Conservation (phyloP, 2,113 vertebrate species). For the Lanius ludovicianus region DNA sequence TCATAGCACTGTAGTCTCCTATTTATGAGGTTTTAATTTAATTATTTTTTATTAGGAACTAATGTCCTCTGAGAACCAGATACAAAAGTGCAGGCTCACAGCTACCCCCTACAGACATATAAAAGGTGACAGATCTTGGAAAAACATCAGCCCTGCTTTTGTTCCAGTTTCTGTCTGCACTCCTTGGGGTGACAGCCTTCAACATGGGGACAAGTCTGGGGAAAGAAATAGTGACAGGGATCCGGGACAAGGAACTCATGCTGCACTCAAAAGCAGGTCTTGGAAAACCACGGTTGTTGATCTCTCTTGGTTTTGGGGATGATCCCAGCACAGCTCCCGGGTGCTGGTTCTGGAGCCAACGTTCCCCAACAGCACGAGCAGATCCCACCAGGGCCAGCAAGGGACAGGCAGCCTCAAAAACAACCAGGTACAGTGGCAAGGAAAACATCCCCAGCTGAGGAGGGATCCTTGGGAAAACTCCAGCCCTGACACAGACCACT, state of each 20-base stretch:
- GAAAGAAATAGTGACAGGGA: background rate
- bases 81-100: background rate
- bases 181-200: background rate
- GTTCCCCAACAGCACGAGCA: background rate
- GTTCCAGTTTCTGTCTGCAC: background rate
- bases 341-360: background rate
- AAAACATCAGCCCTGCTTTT: background rate
- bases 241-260: background rate
- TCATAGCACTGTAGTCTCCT: background rate
- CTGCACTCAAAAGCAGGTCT: background rate
- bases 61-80: background rate
- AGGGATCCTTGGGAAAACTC: background rate
- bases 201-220: accelerated
- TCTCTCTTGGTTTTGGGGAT: background rate
- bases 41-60: background rate
- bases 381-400: background rate
- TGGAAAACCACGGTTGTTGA: accelerated
- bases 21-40: background rate
- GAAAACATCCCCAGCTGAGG: background rate
- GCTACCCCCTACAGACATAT: background rate
- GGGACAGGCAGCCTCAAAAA: background rate
- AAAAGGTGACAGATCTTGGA: background rate
- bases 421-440: background rate
- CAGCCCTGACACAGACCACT: background rate
- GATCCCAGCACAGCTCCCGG: background rate